phyloP scores from a whole-genome alignment of 2,888 invertebrate species.

The Diarsia brunnea region DNA sequence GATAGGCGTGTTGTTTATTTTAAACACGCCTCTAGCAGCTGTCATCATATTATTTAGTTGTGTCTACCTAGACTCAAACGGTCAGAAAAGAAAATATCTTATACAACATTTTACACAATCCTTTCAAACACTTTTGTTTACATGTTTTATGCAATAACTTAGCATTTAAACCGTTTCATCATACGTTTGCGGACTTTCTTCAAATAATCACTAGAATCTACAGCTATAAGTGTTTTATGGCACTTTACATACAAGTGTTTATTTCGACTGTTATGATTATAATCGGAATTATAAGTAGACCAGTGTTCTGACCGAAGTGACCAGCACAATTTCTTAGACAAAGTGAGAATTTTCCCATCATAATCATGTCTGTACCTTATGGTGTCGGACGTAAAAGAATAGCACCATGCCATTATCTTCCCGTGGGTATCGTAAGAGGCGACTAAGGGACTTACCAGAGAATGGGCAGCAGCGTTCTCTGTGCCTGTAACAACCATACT shows the following conservation, averaged over 20 bases:
- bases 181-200: conserved; percentile 57
- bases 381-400: too few species aligned
- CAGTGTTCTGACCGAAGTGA: background rate
- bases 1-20: background rate
- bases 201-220: conserved; percentile 56
- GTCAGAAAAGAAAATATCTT: conserved; percentile 16
- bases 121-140: conserved; percentile 28
- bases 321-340: background rate
- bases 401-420: too few species aligned
- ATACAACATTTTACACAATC: conserved; percentile 24
- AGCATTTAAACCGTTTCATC: conserved; percentile 45
- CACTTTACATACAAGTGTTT: conserved; percentile 40
- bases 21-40: background rate
- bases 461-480: too few species aligned
- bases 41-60: background rate
- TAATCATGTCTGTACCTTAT: too few species aligned
- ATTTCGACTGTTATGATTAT: conserved; percentile 31
- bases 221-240: conserved; percentile 24
- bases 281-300: conserved; percentile 28
- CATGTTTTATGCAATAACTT: conserved; percentile 47
- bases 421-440: too few species aligned
- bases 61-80: background rate
- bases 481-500: too few species aligned
- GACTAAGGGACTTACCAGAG: too few species aligned
- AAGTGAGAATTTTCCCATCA: too few species aligned